Evolutionary conservation across 2,113 vertebrate species (phyloP), one percentile per base, ranked within the genome.

Genomic region (Syrmaticus mikado): DNA sequence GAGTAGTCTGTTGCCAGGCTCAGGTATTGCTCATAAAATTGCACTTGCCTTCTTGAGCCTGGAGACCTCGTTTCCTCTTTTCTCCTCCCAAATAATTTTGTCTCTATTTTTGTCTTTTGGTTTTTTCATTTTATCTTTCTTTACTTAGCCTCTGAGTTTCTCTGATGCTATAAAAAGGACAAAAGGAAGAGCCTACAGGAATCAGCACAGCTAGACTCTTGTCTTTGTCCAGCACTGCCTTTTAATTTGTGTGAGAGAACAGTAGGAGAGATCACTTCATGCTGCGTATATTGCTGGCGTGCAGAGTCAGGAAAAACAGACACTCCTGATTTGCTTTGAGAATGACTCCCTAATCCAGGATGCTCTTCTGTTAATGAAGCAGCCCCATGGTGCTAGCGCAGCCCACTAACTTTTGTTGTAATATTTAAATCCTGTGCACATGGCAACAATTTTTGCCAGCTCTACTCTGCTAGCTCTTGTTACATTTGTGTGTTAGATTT

Each of bases 231-330:
- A 87, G 57, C 62, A 41, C 45, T 92, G 85, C 70, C 77, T 92
- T 94, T 94, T 86, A 72, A 94, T 90, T 93, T 90, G 70, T 68
- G 68, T n/a, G 65, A 74, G 11, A 92, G 48, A 95, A 45, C 38
- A 50, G 67, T 5, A 38, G 78, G 71, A 60, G 24, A 71, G 73
- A 80, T 52, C 6, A 50, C 55, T 77, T 60, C 68, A 30, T 67
- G 52, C 73, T 87, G 64, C 2, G 2, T 41, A 16, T 73, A n/a
- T 72, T 86, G 80, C 89, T 86, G 77, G 67, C 64, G 21, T 20
- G 45, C 4, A 3, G 58, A 70, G 82, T 62, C 45, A 28, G 73
- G 68, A 83, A 90, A 92, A 90, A 41, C 58, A 82, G 72, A 22
- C 0, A 8, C 28, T 91, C 65, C 72, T 86, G 60, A 60, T 68